Percentiles rank a stretch among this genome's conserved stretches.
These are phyloP conservation scores for Strigops habroptila DNA, from an alignment of 2,113 vertebrate species.

Conservation along the genomic window DNA sequence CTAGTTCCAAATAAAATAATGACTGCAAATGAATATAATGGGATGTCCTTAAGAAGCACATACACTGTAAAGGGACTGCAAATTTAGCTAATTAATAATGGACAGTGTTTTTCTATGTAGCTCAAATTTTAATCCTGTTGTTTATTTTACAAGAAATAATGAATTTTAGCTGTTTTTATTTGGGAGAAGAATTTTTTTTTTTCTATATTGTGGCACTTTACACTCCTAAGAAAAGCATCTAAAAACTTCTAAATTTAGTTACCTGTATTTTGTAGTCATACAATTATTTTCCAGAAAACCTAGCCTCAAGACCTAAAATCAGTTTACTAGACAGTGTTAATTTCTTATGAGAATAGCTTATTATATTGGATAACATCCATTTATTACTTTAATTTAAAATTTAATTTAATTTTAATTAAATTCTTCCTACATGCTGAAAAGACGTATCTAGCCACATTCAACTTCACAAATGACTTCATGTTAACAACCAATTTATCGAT, in stretches of 20 bases:
- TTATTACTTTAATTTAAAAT: conserved; percentile 52
- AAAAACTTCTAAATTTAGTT: background rate
- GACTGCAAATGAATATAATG: background rate
- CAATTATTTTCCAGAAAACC: conserved; percentile 10
- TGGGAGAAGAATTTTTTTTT: background rate
- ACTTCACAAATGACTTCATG: conserved; percentile 27
- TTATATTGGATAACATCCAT: background rate
- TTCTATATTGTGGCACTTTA: background rate
- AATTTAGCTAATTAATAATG: background rate
- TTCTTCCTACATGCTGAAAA: conserved; percentile 21
- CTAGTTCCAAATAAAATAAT: background rate
- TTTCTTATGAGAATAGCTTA: conserved; percentile 26
- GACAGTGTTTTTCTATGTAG: background rate
- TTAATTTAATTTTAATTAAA: conserved; percentile 59
- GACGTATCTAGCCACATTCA: conserved; percentile 8
- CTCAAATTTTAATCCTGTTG: background rate
- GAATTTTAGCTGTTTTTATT: background rate
- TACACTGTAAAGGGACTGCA: background rate
- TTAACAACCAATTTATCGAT: conserved; percentile 27
- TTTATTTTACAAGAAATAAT: background rate
- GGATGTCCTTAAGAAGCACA: background rate
- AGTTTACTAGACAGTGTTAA: conserved; percentile 28
- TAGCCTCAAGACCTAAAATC: conserved; percentile 28
- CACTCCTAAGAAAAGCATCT: background rate
- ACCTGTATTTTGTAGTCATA: background rate